Percentiles rank a stretch among this genome's conserved stretches.
Conservation (phyloP, 30 jellyfish, hydroid and myxozoan species). For the Mastigias papua region DNA sequence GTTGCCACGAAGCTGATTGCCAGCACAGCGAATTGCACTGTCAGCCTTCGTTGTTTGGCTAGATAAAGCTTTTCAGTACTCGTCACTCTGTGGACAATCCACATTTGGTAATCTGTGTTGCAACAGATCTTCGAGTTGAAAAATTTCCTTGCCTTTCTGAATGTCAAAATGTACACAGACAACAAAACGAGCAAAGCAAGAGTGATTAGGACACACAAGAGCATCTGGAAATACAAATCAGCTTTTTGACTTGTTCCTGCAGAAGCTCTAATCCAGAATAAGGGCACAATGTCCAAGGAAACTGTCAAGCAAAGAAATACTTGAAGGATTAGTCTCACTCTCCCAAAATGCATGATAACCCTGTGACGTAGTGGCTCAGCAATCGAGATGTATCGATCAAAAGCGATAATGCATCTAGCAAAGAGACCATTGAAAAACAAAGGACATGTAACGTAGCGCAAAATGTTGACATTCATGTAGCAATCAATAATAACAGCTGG, state of each 20-base stretch:
- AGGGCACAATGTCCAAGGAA: conserved; percentile 3
- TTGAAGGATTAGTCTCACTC: not conserved
- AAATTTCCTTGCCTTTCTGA: conserved; percentile 24
- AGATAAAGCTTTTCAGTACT: not conserved
- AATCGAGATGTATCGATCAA: conserved; percentile 49
- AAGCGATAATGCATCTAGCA: conserved; percentile 15
- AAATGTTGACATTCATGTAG: not conserved
- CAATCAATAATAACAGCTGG: conserved; percentile 46
- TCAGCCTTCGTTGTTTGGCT: conserved; percentile 19
- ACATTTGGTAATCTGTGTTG: not conserved
- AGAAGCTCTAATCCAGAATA: conserved; percentile 15
- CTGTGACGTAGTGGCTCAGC: conserved; percentile 26
- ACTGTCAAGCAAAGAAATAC: not conserved
- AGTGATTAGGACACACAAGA: not conserved
- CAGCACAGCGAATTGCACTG: conserved; percentile 23
- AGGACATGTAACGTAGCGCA: conserved; percentile 14
- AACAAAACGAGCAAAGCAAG: conserved; percentile 1
- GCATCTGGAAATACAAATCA: not conserved
- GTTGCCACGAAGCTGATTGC: conserved; percentile 11
- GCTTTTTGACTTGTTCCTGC: not conserved
- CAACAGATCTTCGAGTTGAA: conserved; percentile 7
- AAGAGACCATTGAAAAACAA: conserved; percentile 46
- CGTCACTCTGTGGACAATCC: not conserved
- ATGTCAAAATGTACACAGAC: conserved; percentile 12
- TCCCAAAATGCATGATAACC: not conserved